Evolutionary conservation across 2,888 invertebrate genomes (phyloP).

Genomic region (Philaethria dido): DNA sequence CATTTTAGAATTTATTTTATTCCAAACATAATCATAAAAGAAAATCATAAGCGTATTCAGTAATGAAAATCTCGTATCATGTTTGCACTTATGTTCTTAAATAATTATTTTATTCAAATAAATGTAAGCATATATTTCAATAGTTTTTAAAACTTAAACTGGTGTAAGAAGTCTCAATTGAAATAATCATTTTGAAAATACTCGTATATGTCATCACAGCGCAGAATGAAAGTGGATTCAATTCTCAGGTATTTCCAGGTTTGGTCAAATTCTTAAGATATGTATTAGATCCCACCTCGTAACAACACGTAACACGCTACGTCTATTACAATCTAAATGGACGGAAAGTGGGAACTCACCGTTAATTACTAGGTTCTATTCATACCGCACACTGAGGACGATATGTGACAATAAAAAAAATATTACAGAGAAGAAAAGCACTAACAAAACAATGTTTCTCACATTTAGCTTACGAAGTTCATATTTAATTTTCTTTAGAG

Average conservation of each 20-base stretch:
- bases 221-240: too few relatives aligned
- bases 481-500: constrained; percentile 18
- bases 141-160: not conserved
- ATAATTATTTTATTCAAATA: not conserved
- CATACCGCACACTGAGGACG: not conserved
- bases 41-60: not conserved
- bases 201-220: too few relatives aligned
- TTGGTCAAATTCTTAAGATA: too few relatives aligned
- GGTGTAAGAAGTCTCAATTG: too few relatives aligned
- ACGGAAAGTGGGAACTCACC: not conserved
- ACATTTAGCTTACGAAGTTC: not conserved
- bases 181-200: too few relatives aligned
- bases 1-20: constrained; percentile 3
- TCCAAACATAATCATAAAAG: too few relatives aligned
- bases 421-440: not conserved
- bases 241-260: too few relatives aligned
- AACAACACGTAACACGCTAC: not conserved
- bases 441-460: not conserved
- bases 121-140: not conserved
- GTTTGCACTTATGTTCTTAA: not conserved
- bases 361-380: not conserved
- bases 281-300: not conserved
- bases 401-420: not conserved
- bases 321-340: too few relatives aligned
- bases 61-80: not conserved